These are phyloP conservation scores for Aphodius granarius DNA, from an alignment of 2,888 invertebrate species.

Conservation along the genomic window DNA sequence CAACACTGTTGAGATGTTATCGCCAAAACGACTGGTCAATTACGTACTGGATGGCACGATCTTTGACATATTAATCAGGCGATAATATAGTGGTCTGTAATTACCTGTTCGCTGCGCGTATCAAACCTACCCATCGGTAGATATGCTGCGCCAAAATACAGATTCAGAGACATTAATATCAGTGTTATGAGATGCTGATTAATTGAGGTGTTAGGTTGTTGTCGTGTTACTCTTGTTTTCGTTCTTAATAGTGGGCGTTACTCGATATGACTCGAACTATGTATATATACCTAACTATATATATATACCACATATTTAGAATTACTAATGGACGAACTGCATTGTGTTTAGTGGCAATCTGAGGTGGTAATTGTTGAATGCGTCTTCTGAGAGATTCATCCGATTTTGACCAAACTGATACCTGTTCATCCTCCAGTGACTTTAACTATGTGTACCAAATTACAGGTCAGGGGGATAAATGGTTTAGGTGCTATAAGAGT, in stretches of 20 bases:
- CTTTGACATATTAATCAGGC: constrained; percentile 17
- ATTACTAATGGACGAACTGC: no score
- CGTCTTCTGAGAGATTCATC: no score
- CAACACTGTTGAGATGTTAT: neutral
- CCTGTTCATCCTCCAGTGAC: no score
- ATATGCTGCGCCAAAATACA: neutral
- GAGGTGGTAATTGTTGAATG: no score
- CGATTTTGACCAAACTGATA: no score
- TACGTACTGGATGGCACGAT: neutral
- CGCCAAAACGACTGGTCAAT: neutral
- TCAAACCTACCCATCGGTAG: neutral
- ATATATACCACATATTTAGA: no score
- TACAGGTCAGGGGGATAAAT: no score
- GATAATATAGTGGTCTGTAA: constrained; percentile 19
- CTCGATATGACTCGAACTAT: neutral
- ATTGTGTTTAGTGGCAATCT: no score
- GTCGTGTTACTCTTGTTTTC: neutral
- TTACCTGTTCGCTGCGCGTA: neutral
- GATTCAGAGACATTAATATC: neutral
- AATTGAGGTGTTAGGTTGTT: neutral
- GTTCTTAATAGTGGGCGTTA: neutral
- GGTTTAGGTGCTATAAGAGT: no score
- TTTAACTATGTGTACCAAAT: no score
- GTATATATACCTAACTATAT: no score
- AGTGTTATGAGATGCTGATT: neutral